These are phyloP conservation scores for Aythya baeri DNA, from an alignment of 2,113 vertebrate genomes.

Conservation along the genomic window DNA sequence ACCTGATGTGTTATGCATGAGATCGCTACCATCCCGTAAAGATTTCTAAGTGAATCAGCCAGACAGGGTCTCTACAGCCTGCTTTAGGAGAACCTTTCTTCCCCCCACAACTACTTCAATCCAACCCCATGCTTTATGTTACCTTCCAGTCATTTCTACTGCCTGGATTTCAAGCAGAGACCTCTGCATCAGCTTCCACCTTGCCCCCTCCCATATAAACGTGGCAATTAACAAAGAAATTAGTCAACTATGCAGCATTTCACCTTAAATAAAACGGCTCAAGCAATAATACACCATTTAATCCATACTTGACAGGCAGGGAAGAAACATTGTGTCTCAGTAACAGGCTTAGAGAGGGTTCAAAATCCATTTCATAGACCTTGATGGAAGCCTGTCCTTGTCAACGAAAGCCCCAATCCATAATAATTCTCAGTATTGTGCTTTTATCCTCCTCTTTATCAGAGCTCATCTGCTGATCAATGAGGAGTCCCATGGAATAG, in stretches of 20 bases:
- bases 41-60: background rate
- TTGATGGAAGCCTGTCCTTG: background rate
- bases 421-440: background rate
- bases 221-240: constrained; percentile 37
- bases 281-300: constrained; percentile 32
- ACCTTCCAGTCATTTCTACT: background rate
- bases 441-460: constrained; percentile 24
- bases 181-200: background rate
- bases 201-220: background rate
- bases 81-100: background rate
- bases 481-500: constrained; percentile 33
- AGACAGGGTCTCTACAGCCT: background rate
- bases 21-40: background rate
- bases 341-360: background rate
- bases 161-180: background rate
- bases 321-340: background rate
- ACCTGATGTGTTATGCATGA: constrained; percentile 3
- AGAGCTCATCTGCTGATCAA: constrained; percentile 37
- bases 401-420: background rate
- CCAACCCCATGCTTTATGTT: background rate
- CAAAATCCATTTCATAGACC: background rate
- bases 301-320: background rate
- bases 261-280: constrained; percentile 38
- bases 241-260: background rate
- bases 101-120: background rate